phyloP scores from a whole-genome alignment of 2,888 invertebrate genomes.

The Epiblema foenella region DNA sequence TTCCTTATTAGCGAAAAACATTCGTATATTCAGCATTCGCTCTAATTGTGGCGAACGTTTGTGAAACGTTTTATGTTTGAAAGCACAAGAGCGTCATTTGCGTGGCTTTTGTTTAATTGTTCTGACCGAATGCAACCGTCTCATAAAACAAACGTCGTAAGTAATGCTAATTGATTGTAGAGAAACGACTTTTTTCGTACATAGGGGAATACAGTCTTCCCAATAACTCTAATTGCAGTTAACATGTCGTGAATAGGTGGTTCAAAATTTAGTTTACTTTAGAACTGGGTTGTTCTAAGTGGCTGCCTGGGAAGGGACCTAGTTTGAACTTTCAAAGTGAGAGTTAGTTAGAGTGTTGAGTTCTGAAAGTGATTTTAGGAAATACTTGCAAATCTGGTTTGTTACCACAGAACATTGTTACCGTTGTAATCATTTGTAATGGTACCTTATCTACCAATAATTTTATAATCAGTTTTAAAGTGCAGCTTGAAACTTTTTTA shows the following conservation, averaged over 20 bases:
- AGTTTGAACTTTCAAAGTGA: conserved; percentile 40
- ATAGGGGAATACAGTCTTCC: conserved; percentile 22
- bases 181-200: not conserved
- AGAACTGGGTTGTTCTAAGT: conserved; percentile 56
- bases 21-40: conserved; percentile 14
- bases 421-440: not conserved
- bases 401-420: too few species aligned
- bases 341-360: conserved; percentile 30
- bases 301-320: conserved; percentile 26
- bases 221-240: conserved; percentile 54
- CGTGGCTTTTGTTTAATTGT: conserved; percentile 1
- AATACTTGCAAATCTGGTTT: not conserved
- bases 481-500: too few species aligned
- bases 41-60: conserved; percentile 12
- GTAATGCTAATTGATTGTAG: too few species aligned
- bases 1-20: conserved; percentile 17
- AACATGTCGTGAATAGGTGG: conserved; percentile 70
- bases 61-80: not conserved
- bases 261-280: conserved; percentile 70
- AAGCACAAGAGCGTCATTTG: not conserved
- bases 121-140: not conserved
- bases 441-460: too few species aligned
- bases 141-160: not conserved
- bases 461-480: too few species aligned
- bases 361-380: conserved; percentile 24